Evolutionary conservation across 2,113 vertebrate species (phyloP), one percentile per base, ranked within the genome.

Genomic region (Spizaetus ornatus): DNA sequence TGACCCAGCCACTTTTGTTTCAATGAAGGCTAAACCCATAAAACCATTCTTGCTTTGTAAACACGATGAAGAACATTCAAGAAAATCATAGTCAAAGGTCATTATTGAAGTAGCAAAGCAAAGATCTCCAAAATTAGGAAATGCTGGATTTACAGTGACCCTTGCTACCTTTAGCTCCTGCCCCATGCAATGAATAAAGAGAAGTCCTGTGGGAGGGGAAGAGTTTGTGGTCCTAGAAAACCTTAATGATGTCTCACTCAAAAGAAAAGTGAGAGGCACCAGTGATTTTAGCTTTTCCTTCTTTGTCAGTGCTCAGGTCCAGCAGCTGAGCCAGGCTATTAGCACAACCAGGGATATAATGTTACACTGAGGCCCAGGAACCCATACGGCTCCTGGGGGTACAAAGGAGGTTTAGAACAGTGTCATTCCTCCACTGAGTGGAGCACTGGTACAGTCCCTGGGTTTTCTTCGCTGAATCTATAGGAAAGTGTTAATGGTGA

Each of bases 301-400:
- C 34, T 86, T 80, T 61, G 5, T 32, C 43, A 58, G 19, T 22
- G n/a, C 19, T 62, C 34, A 20, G 16, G 50, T 86, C 19, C 56
- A 77, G 26, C 14, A 78, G 19, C 45, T 74, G 42, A 90, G 23
- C 23, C 43, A 86, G 31, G 18, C 16, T 73, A 7, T 12, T 19
- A 36, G 14, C 70, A n/a, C 26, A 76, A 25, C 5, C 15, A 13
- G 1, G 1, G 32, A 32, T 13, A 25, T 8, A 34, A 62, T 7
- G 10, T 36, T 70, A 66, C 86, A 65, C 9, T n/a, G 47, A 69
- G 73, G 13, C 8, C 38, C 42, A 38, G 47, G 53, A 81, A 21
- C 12, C 15, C n/a, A 13, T n/a, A 32, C 0, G 2, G 16, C 9
- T 74, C 4, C n/a, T 22, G 3, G 5, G 3, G 2, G 4, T 11